These are phyloP conservation scores for Acropora yongei DNA, from an alignment of 64 coral and sea anemone species.

Conservation along the genomic window DNA sequence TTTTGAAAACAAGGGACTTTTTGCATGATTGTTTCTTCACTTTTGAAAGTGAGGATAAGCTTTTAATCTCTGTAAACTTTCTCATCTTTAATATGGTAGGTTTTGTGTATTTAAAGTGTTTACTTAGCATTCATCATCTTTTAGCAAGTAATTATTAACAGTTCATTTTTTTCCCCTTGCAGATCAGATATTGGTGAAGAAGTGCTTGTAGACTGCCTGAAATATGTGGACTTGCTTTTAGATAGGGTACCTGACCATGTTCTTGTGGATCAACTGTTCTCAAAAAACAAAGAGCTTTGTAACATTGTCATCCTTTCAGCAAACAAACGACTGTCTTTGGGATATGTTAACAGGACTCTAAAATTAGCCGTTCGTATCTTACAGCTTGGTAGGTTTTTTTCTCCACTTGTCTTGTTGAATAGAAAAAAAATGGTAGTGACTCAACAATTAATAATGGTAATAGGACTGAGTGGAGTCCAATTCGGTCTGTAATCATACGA, in stretches of 20 bases:
- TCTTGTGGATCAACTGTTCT: slow-evolving; percentile 82
- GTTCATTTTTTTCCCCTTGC: background rate
- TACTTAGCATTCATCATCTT: too few relatives aligned
- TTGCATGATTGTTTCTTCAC: too few relatives aligned
- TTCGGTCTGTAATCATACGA: too few relatives aligned
- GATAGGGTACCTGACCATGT: slow-evolving; percentile 76
- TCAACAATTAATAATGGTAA: too few relatives aligned
- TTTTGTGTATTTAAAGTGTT: too few relatives aligned
- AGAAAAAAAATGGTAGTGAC: too few relatives aligned
- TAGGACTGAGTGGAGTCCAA: too few relatives aligned
- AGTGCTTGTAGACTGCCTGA: slow-evolving; percentile 88
- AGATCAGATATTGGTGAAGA: slow-evolving; percentile 91
- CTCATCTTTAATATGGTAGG: too few relatives aligned
- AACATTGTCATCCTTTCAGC: slow-evolving; percentile 84
- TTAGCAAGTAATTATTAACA: too few relatives aligned
- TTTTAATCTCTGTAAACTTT: too few relatives aligned
- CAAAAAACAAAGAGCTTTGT: slow-evolving; percentile 74
- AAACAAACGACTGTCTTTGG: slow-evolving; percentile 83
- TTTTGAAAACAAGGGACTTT: too few relatives aligned
- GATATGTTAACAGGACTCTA: slow-evolving; percentile 92
- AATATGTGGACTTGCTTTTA: slow-evolving; percentile 90
- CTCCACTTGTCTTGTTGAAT: background rate
- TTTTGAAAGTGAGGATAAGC: too few relatives aligned
- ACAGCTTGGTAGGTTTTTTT: slow-evolving; percentile 67
- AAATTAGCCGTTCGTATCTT: slow-evolving; percentile 89